Conservation (phyloP, 2,888 invertebrate genomes). For the Trichopoda pennipes region DNA sequence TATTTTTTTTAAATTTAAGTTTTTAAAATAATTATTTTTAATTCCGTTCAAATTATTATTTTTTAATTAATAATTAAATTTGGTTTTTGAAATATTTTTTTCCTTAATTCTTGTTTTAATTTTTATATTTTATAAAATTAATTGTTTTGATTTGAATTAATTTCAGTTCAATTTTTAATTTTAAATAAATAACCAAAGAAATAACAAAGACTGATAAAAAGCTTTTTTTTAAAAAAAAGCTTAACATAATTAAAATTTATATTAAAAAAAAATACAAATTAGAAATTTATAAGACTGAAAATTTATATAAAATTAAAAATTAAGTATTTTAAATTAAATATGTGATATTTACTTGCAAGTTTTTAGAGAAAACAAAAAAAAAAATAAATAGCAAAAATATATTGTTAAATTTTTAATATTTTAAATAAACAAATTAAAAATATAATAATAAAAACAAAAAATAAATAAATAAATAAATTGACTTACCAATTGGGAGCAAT, state of each 20-base stretch:
- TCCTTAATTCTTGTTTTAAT: not conserved
- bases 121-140: not conserved
- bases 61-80: no score
- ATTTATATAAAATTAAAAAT: conserved; percentile 56
- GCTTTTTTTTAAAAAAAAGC: conserved; percentile 18
- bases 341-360: conserved; percentile 56
- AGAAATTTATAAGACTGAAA: conserved; percentile 68
- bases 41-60: no score
- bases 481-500: conserved; percentile 78
- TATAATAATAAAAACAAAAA: not conserved
- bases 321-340: conserved; percentile 42
- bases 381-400: not conserved
- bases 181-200: conserved; percentile 7
- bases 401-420: conserved; percentile 39
- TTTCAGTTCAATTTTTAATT: not conserved
- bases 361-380: not conserved
- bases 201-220: conserved; percentile 44
- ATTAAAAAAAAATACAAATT: conserved; percentile 34
- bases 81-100: no score
- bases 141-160: not conserved
- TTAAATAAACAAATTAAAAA: conserved; percentile 34
- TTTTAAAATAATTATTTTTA: no score
- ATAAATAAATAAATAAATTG: conserved; percentile 32
- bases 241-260: conserved; percentile 35
- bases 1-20: no score